Conservation (phyloP, 2,888 invertebrate genomes). For the Euclidia mi region DNA sequence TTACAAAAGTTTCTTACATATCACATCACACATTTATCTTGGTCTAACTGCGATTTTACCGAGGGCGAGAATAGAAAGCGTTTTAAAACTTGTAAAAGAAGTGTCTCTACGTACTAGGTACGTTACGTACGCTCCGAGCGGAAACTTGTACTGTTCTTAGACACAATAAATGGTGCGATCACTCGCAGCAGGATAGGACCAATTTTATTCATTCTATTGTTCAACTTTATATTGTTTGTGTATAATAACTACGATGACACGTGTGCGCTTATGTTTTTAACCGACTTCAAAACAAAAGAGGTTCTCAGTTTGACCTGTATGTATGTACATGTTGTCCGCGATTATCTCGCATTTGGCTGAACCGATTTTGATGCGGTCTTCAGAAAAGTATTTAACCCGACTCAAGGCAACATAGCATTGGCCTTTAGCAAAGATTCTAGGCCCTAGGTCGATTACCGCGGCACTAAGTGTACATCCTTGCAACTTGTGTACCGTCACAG, state of each 20-base stretch:
- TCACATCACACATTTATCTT: conserved; percentile 52
- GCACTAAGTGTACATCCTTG: no score
- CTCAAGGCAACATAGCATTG: no score
- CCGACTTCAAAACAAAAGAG: no score
- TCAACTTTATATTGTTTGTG: conserved; percentile 51
- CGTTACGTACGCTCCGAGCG: conserved; percentile 69
- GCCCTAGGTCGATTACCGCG: no score
- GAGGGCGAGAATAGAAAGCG: conserved; percentile 63
- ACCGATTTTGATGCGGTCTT: no score
- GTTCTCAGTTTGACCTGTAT: no score
- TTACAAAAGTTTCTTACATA: conserved; percentile 37
- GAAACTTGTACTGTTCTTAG: conserved; percentile 82
- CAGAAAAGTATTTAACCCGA: no score
- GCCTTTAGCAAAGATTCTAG: no score
- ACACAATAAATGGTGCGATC: conserved; percentile 86
- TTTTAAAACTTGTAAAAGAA: conserved; percentile 85
- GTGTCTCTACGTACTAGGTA: conserved; percentile 55
- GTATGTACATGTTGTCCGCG: no score
- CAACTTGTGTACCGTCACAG: no score
- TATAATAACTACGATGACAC: conserved; percentile 17
- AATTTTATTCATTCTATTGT: conserved; percentile 66
- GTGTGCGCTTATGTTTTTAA: not conserved
- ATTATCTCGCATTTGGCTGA: no score
- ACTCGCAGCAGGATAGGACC: conserved; percentile 75
- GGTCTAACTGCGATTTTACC: conserved; percentile 47